These are phyloP conservation scores for Thalpophila matura DNA, from an alignment of 2,888 invertebrate species.

Conservation along the genomic window DNA sequence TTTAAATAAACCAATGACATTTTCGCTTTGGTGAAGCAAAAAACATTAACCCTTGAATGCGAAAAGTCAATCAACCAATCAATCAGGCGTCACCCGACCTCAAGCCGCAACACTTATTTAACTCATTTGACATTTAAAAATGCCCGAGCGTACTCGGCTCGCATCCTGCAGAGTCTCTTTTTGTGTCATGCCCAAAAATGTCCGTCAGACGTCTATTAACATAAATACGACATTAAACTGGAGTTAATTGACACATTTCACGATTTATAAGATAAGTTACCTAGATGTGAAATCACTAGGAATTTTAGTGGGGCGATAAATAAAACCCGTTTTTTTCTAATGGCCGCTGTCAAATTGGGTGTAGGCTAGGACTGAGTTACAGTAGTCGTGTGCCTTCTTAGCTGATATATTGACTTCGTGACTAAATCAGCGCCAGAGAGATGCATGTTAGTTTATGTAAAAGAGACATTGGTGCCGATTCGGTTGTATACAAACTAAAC, in stretches of 20 bases:
- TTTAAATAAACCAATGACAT: conserved; percentile 30
- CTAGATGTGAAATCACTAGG: conserved; percentile 75
- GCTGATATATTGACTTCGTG: conserved; percentile 56
- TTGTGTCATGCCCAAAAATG: conserved; percentile 78
- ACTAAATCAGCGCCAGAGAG: conserved; percentile 34
- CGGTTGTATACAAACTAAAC: no score
- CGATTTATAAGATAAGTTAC: conserved; percentile 85
- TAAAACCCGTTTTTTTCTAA: conserved; percentile 68
- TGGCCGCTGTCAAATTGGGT: conserved; percentile 68
- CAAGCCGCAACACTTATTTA: conserved; percentile 58
- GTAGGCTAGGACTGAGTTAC: conserved; percentile 52
- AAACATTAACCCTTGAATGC: conserved; percentile 48
- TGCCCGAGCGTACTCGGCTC: conserved; percentile 74
- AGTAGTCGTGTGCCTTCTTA: conserved; percentile 53
- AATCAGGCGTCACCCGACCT: conserved; percentile 42
- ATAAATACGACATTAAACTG: conserved; percentile 88
- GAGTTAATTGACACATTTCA: conserved; percentile 90
- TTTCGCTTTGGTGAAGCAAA: conserved; percentile 6
- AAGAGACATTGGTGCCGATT: no score
- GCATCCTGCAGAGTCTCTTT: conserved; percentile 78
- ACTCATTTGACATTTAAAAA: conserved; percentile 73
- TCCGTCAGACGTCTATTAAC: conserved; percentile 83
- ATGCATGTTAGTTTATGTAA: conserved; percentile 44
- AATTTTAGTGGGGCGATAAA: conserved; percentile 67
- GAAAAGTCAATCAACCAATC: conserved; percentile 62